phyloP scores from a whole-genome alignment of 2,113 vertebrate genomes.

The Heliornis fulica region DNA sequence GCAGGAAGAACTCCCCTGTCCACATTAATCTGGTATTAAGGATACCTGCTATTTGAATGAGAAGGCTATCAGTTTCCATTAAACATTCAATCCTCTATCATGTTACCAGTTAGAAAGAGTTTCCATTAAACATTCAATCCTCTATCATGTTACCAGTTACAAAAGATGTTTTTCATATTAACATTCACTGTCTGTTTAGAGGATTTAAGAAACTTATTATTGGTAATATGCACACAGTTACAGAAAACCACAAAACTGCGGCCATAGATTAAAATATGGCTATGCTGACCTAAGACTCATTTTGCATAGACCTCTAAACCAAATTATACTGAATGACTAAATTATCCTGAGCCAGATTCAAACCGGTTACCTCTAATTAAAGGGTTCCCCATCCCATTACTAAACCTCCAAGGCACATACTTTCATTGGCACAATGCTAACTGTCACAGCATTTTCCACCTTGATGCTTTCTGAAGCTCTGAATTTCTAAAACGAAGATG shows the following conservation, averaged over 20 bases:
- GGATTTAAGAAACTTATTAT: not conserved
- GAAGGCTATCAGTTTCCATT: not conserved
- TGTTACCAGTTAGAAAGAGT: not conserved
- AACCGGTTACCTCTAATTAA: not conserved
- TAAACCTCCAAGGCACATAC: not conserved
- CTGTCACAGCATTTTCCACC: not conserved
- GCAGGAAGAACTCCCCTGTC: not conserved
- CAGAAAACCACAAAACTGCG: not conserved
- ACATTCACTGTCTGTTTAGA: not conserved
- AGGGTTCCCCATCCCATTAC: not conserved
- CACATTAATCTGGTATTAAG: not conserved
- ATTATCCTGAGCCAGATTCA: not conserved
- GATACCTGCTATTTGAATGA: not conserved
- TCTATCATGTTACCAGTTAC: not conserved
- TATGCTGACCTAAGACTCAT: not conserved
- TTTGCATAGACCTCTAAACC: not conserved
- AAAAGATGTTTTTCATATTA: not conserved
- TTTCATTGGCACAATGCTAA: not conserved
- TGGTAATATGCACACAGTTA: not conserved
- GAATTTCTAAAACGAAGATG: not conserved
- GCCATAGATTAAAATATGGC: not conserved
- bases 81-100: not conserved
- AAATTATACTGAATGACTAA: not conserved
- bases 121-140: not conserved
- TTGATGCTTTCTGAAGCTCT: not conserved